Conservation (phyloP, 2,797 vertebrate species). For the Chanos chanos region DNA sequence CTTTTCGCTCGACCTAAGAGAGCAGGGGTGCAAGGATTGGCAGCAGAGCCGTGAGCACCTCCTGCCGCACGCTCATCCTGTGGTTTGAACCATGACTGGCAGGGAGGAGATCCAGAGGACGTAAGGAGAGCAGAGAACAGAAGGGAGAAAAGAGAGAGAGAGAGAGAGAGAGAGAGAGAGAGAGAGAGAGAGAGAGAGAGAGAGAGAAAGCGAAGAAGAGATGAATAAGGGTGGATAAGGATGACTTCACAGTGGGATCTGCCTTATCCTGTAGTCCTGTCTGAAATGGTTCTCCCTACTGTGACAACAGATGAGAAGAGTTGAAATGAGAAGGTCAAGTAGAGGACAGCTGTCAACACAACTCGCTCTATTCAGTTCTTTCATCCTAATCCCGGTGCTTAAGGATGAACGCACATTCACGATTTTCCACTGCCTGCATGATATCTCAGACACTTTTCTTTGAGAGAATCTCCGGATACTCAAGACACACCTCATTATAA, state of each 20-base stretch:
- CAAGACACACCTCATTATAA: too few relatives aligned
- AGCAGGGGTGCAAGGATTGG: too few relatives aligned
- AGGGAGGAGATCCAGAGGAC: conserved; percentile 29
- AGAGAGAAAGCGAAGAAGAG: conserved; percentile 21
- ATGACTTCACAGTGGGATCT: neutral
- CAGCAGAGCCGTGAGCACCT: neutral
- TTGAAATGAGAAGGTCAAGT: too few relatives aligned
- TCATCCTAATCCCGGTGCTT: too few relatives aligned
- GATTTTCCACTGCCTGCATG: too few relatives aligned
- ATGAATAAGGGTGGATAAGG: conserved; percentile 1
- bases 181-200: neutral
- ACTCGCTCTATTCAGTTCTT: too few relatives aligned
- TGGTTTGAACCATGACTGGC: neutral
- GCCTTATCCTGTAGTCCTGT: neutral
- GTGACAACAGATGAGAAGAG: too few relatives aligned
- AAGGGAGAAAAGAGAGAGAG: neutral
- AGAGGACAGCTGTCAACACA: too few relatives aligned
- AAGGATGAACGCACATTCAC: too few relatives aligned
- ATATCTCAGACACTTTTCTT: too few relatives aligned
- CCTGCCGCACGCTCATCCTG: neutral
- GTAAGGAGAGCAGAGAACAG: neutral
- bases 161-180: neutral
- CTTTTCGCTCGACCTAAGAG: too few relatives aligned
- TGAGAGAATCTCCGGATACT: too few relatives aligned
- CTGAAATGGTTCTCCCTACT: neutral